These are phyloP conservation scores for Eutolmus rufibarbis DNA, from an alignment of 2,888 invertebrate genomes.

Conservation along the genomic window DNA sequence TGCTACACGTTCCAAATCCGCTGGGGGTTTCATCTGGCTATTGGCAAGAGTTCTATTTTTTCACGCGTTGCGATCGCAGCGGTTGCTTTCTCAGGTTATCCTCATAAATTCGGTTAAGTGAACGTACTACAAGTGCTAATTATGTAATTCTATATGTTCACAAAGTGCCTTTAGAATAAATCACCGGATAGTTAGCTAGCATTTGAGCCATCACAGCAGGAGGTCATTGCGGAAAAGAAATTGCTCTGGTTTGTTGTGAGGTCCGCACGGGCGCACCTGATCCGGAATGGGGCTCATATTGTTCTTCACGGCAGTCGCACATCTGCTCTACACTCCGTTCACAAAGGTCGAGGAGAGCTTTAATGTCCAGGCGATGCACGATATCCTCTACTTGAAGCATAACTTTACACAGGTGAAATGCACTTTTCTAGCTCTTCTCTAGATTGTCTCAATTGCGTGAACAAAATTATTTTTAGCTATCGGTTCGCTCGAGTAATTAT, in stretches of 20 bases:
- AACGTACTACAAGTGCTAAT: neutral
- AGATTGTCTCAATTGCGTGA: neutral
- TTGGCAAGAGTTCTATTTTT: neutral
- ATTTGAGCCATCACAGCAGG: neutral
- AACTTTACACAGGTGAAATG: conserved; percentile 80
- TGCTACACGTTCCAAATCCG: neutral
- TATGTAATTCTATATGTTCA: conserved; percentile 10
- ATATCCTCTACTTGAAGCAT: conserved; percentile 86
- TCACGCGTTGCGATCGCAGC: neutral
- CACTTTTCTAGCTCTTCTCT: neutral
- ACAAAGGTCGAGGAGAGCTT: conserved; percentile 99
- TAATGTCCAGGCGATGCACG: conserved; percentile 97
- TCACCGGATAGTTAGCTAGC: neutral
- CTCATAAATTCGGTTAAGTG: neutral
- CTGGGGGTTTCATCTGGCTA: neutral
- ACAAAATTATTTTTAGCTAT: conserved; percentile 22
- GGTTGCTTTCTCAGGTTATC: neutral
- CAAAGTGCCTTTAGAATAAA: neutral
- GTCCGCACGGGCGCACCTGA: neutral
- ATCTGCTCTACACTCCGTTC: conserved; percentile 88
- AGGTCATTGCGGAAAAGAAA: neutral
- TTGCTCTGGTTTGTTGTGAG: neutral
- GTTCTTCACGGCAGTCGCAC: conserved; percentile 77
- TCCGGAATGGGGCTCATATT: conserved; percentile 74
- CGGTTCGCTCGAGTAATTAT: neutral